Evolutionary conservation across 2,888 invertebrate species (phyloP), one percentile per base, ranked within the genome.

Genomic region (Cinara cedri): DNA sequence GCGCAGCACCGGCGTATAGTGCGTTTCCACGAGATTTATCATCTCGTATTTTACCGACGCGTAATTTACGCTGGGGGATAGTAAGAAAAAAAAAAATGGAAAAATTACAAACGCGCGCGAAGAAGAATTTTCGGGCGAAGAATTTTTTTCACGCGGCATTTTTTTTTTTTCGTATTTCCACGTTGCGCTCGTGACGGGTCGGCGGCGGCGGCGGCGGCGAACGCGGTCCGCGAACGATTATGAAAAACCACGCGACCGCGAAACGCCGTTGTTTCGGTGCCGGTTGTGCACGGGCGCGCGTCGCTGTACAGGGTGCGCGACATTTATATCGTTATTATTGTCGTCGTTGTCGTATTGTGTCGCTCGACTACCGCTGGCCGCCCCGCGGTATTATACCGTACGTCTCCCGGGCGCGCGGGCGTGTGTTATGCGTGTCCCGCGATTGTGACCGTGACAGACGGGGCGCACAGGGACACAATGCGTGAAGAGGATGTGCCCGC

Each of bases 21-120:
- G n/a, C n/a, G n/a, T 70, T 78, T 68, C 68, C 57, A 78, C 68
- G 34, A 68, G 68, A 78, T 68, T 60, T 60, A 78, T 78, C 49
- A 68, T 78, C 68, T 49, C 34, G 76, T 68, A 57, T 76, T 76
- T 76, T 76, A 76, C n/a, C 68, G 66, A 76, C 66, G 55, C 75
- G 55, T 49, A 68, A 34, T 34, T 68, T 76, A 76, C 46, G 26
- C 55, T 70, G 9, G 51, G 21, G 26, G 24, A n/a, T 46, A 60
- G 14, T 46, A 19, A 72, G 26, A 44, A 26, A 70, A 71, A 49
- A 49, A 72, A 72, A 72, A 72, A 26, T 26, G 72, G 49, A 72
- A 62, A 49, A 62, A 62, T n/a, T 57, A 72, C 46, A 49, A 8
- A 24, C 42, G 13, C 34, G 24, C 42, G 26, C 42, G 11, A n/a